phyloP scores from a whole-genome alignment of 2,113 vertebrate genomes.

The Oryzias celebensis region DNA sequence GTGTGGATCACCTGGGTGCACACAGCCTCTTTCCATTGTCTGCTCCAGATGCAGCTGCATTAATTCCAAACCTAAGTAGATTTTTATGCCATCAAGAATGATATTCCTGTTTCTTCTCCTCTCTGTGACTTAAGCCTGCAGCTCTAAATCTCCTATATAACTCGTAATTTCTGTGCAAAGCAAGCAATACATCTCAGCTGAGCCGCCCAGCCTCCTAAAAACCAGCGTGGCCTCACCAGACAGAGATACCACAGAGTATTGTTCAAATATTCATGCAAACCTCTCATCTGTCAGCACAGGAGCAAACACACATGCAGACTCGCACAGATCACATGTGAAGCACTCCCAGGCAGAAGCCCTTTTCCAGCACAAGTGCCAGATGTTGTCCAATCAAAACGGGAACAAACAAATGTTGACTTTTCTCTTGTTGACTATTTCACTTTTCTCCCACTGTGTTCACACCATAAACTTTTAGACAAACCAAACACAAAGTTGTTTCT shows the following conservation, averaged over 20 bases:
- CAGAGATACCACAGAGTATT: slow-evolving; percentile 58
- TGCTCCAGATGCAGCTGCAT: background rate
- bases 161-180: slow-evolving; percentile 46
- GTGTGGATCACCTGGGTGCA: slow-evolving; percentile 19
- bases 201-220: slow-evolving; percentile 45
- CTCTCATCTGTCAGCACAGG: slow-evolving; percentile 62
- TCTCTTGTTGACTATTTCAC: slow-evolving; percentile 15
- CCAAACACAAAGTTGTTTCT: background rate
- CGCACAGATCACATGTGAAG: slow-evolving; percentile 15
- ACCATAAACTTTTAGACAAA: background rate
- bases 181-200: slow-evolving; percentile 34
- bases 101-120: slow-evolving; percentile 13
- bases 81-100: slow-evolving; percentile 21
- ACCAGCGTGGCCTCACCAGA: slow-evolving; percentile 54
- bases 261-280: slow-evolving; percentile 75
- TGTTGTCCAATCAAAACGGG: slow-evolving; percentile 40
- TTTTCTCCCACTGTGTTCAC: slow-evolving; percentile 7
- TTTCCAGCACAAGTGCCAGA: slow-evolving; percentile 24
- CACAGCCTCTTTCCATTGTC: background rate
- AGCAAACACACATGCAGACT: slow-evolving; percentile 6
- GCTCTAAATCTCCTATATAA: slow-evolving; percentile 38
- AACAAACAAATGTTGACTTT: slow-evolving; percentile 33
- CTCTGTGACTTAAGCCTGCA: slow-evolving; percentile 22
- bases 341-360: slow-evolving; percentile 11
- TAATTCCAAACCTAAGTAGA: background rate